Evolutionary conservation across 2,888 invertebrate species (phyloP).

Genomic region (Meliscaeva auricollis): DNA sequence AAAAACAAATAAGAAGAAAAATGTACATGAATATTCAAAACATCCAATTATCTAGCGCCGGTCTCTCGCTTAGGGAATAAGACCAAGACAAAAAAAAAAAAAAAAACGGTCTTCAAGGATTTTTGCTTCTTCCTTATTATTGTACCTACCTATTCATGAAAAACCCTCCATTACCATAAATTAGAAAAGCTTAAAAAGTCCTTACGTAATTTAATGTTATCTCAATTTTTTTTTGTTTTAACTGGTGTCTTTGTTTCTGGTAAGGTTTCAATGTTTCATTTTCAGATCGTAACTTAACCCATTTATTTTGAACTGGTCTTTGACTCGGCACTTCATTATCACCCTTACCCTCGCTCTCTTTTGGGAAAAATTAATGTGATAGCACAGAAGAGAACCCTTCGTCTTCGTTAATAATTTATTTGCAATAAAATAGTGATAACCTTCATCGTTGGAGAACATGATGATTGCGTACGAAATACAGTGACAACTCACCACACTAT

Average conservation of each 20-base stretch:
- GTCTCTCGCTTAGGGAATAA: slow-evolving; percentile 1
- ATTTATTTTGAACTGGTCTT: slow-evolving; percentile 46
- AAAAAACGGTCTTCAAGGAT: slow-evolving; percentile 27
- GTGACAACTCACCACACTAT: slow-evolving; percentile 28
- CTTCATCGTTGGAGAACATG: slow-evolving; percentile 56
- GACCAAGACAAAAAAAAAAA: neutral
- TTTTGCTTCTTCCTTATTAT: neutral
- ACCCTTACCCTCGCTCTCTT: neutral
- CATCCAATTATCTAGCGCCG: slow-evolving; percentile 16
- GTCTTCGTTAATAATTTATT: slow-evolving; percentile 60
- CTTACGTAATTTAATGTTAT: slow-evolving; percentile 39
- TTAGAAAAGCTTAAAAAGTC: slow-evolving; percentile 37
- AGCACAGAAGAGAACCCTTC: slow-evolving; percentile 22
- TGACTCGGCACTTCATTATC: slow-evolving; percentile 50
- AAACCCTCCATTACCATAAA: slow-evolving; percentile 47
- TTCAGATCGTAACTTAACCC: slow-evolving; percentile 53
- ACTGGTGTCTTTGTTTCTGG: neutral
- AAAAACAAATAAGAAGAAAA: neutral
- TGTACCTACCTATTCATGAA: slow-evolving; percentile 23
- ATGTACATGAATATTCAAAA: slow-evolving; percentile 28
- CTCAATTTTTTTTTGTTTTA: slow-evolving; percentile 9
- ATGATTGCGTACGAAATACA: slow-evolving; percentile 51
- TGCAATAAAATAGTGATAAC: slow-evolving; percentile 66
- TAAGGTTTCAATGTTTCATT: slow-evolving; percentile 34
- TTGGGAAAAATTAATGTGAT: slow-evolving; percentile 7